Evolutionary conservation across 2,797 vertebrate species (phyloP).

Genomic region (Allobates femoralis): DNA sequence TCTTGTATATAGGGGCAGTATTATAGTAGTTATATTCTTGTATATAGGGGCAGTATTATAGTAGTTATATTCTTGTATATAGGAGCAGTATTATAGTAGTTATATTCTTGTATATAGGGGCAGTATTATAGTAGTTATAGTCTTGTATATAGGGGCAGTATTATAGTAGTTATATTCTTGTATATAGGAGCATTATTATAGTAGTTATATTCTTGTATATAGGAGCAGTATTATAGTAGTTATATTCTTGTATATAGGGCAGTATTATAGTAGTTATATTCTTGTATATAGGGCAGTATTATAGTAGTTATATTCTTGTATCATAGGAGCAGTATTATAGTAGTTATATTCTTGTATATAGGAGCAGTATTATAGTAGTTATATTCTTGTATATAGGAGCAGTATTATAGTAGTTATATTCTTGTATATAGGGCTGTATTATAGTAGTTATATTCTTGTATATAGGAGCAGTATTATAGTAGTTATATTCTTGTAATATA

Average conservation of each 20-base stretch:
- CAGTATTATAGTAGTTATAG: slow-evolving; percentile 4
- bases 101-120: neutral
- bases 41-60: neutral
- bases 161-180: slow-evolving; percentile 11
- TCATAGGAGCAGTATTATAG: no score
- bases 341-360: slow-evolving; percentile 9
- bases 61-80: neutral
- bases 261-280: slow-evolving; percentile 17
- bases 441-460: slow-evolving; percentile 29
- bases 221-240: slow-evolving; percentile 5
- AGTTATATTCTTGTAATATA: no score
- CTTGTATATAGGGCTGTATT: slow-evolving; percentile 12
- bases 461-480: no score
- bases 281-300: slow-evolving; percentile 5
- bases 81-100: neutral
- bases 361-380: slow-evolving; percentile 7
- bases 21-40: neutral
- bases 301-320: slow-evolving; percentile 1
- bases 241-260: neutral
- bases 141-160: neutral
- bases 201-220: slow-evolving; percentile 11
- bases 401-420: slow-evolving; percentile 20
- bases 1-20: neutral
- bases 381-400: neutral
- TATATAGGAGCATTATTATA: neutral